Percentiles rank a stretch among this genome's conserved stretches.
phyloP scores from a whole-genome alignment of 1,140 invertebrate genomes.

The Colletes latitarsis region DNA sequence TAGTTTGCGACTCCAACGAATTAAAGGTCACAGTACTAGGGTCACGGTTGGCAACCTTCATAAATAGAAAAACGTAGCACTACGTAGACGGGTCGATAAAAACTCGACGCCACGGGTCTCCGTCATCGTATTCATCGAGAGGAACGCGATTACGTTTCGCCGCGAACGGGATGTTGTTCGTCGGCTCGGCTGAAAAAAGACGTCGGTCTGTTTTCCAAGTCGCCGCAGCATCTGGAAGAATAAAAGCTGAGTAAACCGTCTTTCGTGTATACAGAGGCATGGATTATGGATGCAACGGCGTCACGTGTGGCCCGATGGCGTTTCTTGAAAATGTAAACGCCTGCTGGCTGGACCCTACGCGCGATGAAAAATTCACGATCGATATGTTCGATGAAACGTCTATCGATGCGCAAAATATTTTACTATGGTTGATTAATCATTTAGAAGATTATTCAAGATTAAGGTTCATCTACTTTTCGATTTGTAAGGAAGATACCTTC shows the following conservation, averaged over 20 bases:
- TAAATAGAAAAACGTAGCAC: too few relatives aligned
- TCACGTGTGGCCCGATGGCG: conserved; percentile 19
- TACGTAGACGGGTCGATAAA: not conserved
- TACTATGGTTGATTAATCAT: too few relatives aligned
- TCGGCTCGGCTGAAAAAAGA: conserved; percentile 24
- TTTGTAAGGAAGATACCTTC: too few relatives aligned
- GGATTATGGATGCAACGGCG: conserved; percentile 46
- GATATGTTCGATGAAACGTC: not conserved
- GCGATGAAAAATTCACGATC: conserved; percentile 20
- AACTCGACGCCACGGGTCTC: not conserved
- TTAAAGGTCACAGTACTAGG: too few relatives aligned
- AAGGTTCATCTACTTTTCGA: too few relatives aligned
- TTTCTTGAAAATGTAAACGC: conserved; percentile 14
- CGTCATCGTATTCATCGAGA: not conserved
- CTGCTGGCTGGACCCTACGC: not conserved
- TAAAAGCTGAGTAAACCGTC: conserved; percentile 57
- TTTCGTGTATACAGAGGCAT: conserved; percentile 43
- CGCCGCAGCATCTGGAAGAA: conserved; percentile 54
- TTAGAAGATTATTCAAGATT: too few relatives aligned
- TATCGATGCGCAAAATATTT: not conserved
- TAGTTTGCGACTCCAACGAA: too few relatives aligned
- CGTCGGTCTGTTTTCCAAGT: conserved; percentile 25
- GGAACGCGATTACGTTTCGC: conserved; percentile 7
- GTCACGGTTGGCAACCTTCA: too few relatives aligned
- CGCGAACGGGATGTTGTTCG: conserved; percentile 11